Base-by-base conservation (phyloP, 2,888 invertebrate species). In the Trileptium ribeirensis region DNA sequence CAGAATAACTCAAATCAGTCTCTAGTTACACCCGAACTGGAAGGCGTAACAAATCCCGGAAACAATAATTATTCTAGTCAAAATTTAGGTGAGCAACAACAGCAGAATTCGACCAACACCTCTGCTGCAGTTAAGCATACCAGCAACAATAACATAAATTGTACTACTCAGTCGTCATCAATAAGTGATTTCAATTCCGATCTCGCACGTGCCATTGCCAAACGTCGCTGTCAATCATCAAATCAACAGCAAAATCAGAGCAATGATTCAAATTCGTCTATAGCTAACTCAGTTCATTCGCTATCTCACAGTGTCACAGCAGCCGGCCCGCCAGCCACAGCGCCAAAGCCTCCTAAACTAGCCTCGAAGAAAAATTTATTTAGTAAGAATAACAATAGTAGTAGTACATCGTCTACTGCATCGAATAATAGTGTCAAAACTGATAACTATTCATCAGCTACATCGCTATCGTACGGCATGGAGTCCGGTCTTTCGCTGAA, bases 121-220 rank as follows among this genome's bases (percentile, higher is more conserved):
- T 51, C 51, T 15, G 8, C 51, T 8, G 8, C 51, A 51, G 24
- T 24, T 15, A 51, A 51, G 24, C 24, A 8, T 8, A 51, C 51
- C 24, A 24, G 51, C 8, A 15, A 8, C 8, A 51, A 51, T 51
- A 24, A 8, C 8, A 24, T 24, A 24, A 15, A 8, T 15, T 51
- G 51, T 51, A 24, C 51, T 24, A 24, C 51, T 15, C 8, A 8
- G 24, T 15, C 51, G 24, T 8, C 51, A 24, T 15, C 51, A 8
- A 51, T 51, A 15, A 24, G 51, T n/a, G 87, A 88, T 82, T 88
- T 88, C 79, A 86, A 88, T 81, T 83, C 85, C 67, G 88, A 88
- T 83, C 83, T 88, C 83, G 83, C 86, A 70, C 86, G 85, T 82
- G 88, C 88, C 1, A 79, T 88, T 83, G 88, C 88, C 29, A 86